A percentile compares a stretch with the other conserved stretches of the same genome.
These are phyloP conservation scores for Melanotaenia boesemani DNA, from an alignment of 2,797 vertebrate genomes.

Conservation along the genomic window DNA sequence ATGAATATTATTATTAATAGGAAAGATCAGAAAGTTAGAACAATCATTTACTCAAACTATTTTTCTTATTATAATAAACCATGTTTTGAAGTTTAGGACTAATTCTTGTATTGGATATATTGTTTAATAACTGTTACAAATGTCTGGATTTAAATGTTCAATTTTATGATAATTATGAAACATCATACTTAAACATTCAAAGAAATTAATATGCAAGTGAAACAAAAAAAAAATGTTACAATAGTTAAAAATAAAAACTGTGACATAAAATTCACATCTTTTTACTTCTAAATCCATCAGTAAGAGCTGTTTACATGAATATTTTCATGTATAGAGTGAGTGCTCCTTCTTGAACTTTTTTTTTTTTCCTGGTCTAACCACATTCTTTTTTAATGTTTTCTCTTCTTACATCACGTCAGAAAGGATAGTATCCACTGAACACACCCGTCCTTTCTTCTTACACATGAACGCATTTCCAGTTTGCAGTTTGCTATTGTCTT, in stretches of 20 bases:
- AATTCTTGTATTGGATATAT: neutral
- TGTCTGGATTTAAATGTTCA: neutral
- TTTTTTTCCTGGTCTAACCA: slow-evolving; percentile 63
- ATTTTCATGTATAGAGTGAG: neutral
- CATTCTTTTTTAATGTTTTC: slow-evolving; percentile 48
- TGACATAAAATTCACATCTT: neutral
- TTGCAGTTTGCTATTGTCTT: neutral
- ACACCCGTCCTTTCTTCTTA: slow-evolving; percentile 23
- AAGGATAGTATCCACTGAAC: slow-evolving; percentile 27
- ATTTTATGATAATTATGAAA: neutral
- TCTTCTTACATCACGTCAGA: slow-evolving; percentile 12
- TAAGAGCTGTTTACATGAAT: neutral
- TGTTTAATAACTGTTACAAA: neutral
- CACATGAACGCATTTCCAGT: slow-evolving; percentile 8
- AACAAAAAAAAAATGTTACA: neutral
- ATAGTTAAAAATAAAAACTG: too few species aligned
- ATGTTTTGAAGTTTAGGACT: neutral
- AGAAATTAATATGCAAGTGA: neutral
- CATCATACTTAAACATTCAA: neutral
- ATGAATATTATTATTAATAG: neutral
- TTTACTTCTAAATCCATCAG: neutral
- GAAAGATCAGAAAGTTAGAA: neutral
- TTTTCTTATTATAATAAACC: too few species aligned
- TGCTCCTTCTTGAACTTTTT: slow-evolving; percentile 4
- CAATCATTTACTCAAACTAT: too few species aligned